phyloP scores from a whole-genome alignment of 2,888 invertebrate genomes.

The Diplazon laetatorius region DNA sequence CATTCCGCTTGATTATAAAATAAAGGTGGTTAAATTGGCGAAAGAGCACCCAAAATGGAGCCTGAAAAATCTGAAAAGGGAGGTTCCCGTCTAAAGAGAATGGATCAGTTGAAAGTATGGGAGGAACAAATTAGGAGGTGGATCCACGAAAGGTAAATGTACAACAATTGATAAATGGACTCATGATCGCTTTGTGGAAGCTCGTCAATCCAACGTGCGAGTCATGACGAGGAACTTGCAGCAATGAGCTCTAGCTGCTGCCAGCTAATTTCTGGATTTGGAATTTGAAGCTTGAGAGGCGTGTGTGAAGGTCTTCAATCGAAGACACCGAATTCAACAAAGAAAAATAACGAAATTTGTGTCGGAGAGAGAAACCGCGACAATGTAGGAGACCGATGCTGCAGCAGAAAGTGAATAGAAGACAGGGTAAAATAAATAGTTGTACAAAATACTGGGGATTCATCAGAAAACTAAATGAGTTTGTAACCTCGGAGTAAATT shows the following conservation, averaged over 20 bases:
- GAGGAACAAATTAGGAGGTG: conserved; percentile 36
- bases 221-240: conserved; percentile 65
- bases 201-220: conserved; percentile 57
- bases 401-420: conserved; percentile 16
- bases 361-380: conserved; percentile 38
- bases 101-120: conserved; percentile 55
- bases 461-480: too few species aligned
- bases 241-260: conserved; percentile 64
- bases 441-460: background rate
- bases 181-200: conserved; percentile 62
- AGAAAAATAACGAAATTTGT: conserved; percentile 58
- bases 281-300: conserved; percentile 55
- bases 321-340: conserved; percentile 57
- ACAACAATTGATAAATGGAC: conserved; percentile 60
- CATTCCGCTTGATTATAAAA: conserved; percentile 53
- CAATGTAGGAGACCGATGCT: conserved; percentile 45
- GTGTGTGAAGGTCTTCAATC: conserved; percentile 60
- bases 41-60: conserved; percentile 60
- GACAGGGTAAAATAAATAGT: too few species aligned
- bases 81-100: conserved; percentile 45
- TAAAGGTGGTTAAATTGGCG: conserved; percentile 46
- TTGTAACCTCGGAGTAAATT: too few species aligned
- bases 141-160: conserved; percentile 62
- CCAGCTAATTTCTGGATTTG: conserved; percentile 32
- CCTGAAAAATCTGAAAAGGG: conserved; percentile 58